Percentiles rank a stretch among this genome's conserved stretches.
Conservation (phyloP, 2,888 invertebrate species). For the Brachypterus glaber region DNA sequence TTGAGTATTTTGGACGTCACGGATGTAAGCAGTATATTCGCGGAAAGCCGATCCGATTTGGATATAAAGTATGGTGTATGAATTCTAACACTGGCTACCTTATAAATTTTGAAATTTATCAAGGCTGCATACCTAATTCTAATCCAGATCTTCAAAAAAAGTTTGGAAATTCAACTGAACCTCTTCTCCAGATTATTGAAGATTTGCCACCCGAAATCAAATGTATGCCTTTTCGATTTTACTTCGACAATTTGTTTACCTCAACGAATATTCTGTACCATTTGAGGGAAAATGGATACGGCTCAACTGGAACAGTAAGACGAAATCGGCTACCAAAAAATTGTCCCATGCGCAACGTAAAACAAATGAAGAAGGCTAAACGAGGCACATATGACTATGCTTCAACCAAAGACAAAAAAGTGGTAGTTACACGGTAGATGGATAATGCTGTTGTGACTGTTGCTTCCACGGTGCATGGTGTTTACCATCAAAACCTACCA, state of each 20-base stretch:
- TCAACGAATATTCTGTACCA: conserved; percentile 7
- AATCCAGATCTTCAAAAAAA: conserved; percentile 11
- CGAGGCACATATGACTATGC: conserved; percentile 11
- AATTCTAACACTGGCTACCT: conserved; percentile 21
- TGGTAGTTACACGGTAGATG: conserved; percentile 18
- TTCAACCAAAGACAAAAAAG: conserved; percentile 7
- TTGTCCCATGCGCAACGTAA: conserved; percentile 19
- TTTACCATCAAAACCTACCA: conserved; percentile 10
- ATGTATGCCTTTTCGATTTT: conserved; percentile 10
- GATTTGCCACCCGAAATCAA: background rate
- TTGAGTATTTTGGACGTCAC: conserved; percentile 29
- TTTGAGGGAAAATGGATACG: conserved; percentile 14
- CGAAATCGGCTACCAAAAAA: conserved; percentile 22
- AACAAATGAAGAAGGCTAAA: conserved; percentile 12
- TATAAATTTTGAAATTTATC: conserved; percentile 19
- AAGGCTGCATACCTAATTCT: conserved; percentile 14
- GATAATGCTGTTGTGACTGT: conserved; percentile 28
- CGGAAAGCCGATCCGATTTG: conserved; percentile 17
- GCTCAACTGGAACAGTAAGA: conserved; percentile 22
- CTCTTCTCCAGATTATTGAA: conserved; percentile 3
- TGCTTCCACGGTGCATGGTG: conserved; percentile 19
- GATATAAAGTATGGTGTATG: conserved; percentile 17
- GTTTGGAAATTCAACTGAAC: conserved; percentile 13
- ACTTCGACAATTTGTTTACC: conserved; percentile 16
- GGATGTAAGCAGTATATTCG: conserved; percentile 28